Evolutionary conservation across 2,888 invertebrate species (phyloP).

Genomic region (Calameuta filiformis): DNA sequence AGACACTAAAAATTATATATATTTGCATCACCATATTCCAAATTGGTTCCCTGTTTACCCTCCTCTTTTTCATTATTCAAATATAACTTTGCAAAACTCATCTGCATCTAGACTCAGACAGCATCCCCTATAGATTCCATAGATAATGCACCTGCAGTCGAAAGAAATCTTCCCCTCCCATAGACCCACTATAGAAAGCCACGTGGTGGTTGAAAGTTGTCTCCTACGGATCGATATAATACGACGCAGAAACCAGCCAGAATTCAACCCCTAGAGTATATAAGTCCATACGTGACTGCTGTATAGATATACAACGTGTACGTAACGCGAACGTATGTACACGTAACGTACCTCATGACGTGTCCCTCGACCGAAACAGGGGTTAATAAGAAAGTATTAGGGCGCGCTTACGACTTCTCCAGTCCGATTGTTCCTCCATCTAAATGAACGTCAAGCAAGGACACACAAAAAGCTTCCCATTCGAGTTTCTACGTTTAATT

Average conservation of each 20-base stretch:
- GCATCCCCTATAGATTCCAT: slow-evolving; percentile 4
- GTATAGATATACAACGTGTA: background rate
- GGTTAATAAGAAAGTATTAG: background rate
- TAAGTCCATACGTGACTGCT: background rate
- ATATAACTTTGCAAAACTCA: background rate
- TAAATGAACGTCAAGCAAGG: background rate
- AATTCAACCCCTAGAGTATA: slow-evolving; percentile 3
- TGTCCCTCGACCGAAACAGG: background rate
- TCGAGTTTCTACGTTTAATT: background rate
- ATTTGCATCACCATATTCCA: background rate
- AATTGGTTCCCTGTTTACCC: background rate
- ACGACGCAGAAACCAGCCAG: slow-evolving; percentile 28
- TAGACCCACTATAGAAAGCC: background rate
- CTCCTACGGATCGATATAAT: slow-evolving; percentile 44
- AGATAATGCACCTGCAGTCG: background rate
- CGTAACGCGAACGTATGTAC: background rate
- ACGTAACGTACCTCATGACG: background rate
- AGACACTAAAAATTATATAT: background rate
- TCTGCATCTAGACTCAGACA: slow-evolving; percentile 1
- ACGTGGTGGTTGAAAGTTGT: slow-evolving; percentile 27
- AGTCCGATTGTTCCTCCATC: background rate
- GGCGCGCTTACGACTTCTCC: background rate
- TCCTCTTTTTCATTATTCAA: background rate
- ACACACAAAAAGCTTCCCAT: slow-evolving; percentile 6
- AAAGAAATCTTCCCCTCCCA: background rate